These are phyloP conservation scores for Sphenopsis melanotis DNA, from an alignment of 2,797 vertebrate genomes.

Conservation along the genomic window DNA sequence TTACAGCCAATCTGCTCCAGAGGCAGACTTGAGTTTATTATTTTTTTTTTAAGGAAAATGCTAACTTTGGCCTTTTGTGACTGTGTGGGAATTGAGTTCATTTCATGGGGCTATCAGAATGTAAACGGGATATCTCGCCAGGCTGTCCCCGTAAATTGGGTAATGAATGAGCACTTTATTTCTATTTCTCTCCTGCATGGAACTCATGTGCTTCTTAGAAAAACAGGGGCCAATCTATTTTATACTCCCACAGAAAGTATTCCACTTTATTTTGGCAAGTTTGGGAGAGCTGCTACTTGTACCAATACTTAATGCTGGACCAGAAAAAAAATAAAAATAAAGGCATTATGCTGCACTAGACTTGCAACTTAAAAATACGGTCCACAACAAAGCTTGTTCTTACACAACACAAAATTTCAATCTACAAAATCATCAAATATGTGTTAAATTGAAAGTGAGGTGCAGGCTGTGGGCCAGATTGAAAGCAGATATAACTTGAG, in stretches of 20 bases:
- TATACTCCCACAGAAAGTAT: conserved; percentile 67
- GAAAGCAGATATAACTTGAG: not conserved
- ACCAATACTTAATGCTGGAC: not conserved
- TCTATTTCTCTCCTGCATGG: conserved; percentile 36
- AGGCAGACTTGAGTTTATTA: conserved; percentile 32
- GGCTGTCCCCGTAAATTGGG: conserved; percentile 13
- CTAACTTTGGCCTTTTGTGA: conserved; percentile 38
- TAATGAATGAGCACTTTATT: conserved; percentile 71
- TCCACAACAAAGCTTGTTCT: not conserved
- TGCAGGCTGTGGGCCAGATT: not conserved
- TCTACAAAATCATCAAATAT: not conserved
- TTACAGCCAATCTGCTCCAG: conserved; percentile 30
- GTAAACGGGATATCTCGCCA: conserved; percentile 57
- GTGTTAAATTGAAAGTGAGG: not conserved
- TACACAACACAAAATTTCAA: not conserved
- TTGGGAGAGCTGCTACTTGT: conserved; percentile 32
- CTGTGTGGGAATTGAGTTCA: conserved; percentile 50
- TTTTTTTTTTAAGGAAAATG: conserved; percentile 43
- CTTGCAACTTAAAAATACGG: not conserved
- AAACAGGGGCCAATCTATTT: conserved; percentile 57
- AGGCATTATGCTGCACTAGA: not conserved
- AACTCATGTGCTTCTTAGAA: conserved; percentile 12
- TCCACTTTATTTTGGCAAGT: conserved; percentile 18
- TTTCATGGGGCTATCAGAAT: conserved; percentile 54
- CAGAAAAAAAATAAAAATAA: not conserved